Conservation (phyloP, 2,797 vertebrate genomes). For the Thripadectes ignobilis region DNA sequence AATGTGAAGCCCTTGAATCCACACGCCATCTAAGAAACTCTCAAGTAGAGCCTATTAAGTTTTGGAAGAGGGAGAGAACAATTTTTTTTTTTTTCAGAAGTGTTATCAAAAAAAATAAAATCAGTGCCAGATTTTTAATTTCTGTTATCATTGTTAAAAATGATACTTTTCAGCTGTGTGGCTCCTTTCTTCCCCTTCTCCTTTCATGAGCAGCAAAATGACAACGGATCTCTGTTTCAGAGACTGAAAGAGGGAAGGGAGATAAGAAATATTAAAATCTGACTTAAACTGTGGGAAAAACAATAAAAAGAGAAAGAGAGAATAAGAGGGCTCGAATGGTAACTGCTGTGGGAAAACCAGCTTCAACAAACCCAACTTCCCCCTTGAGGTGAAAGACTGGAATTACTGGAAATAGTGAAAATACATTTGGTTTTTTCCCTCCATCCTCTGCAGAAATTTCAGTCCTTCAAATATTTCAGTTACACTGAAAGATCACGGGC, state of each 20-base stretch:
- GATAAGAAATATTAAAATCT: background rate
- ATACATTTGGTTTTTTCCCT: background rate
- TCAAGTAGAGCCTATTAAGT: background rate
- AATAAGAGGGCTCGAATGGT: background rate
- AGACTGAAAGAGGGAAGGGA: background rate
- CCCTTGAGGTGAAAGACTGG: background rate
- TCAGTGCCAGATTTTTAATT: background rate
- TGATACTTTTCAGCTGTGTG: background rate
- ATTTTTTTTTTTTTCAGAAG: accelerated
- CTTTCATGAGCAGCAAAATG: background rate
- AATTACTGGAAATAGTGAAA: background rate
- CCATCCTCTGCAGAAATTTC: background rate
- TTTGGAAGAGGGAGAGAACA: background rate
- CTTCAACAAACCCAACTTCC: background rate
- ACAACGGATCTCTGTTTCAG: background rate
- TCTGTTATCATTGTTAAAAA: background rate
- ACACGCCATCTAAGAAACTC: background rate
- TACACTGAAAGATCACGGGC: background rate
- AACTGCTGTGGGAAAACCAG: background rate
- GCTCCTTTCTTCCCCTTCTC: background rate
- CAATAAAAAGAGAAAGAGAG: background rate
- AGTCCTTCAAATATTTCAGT: background rate
- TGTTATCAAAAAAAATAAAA: background rate
- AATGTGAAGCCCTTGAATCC: conserved; percentile 22
- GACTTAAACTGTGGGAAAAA: background rate